These are phyloP conservation scores for Nixonia krombeini DNA, from an alignment of 1,140 invertebrate genomes.

Conservation along the genomic window DNA sequence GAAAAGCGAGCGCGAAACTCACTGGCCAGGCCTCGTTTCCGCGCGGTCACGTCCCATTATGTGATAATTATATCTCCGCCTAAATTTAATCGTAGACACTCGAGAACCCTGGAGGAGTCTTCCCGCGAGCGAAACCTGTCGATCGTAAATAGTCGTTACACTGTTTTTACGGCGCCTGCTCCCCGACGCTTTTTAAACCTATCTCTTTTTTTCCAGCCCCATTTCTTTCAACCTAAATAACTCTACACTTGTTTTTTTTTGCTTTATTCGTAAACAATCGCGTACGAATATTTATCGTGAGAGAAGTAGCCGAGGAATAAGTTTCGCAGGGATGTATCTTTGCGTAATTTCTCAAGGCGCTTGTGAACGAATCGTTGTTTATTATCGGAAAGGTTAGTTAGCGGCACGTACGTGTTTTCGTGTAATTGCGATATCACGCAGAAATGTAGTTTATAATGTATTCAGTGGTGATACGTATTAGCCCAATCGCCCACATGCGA, in stretches of 20 bases:
- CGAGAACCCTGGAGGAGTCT: constrained; percentile 13
- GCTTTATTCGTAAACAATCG: too few relatives aligned
- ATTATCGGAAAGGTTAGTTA: background rate
- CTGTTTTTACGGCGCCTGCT: too few relatives aligned
- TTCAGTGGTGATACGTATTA: constrained; percentile 40
- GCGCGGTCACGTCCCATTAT: constrained; percentile 44
- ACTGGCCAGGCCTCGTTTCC: constrained; percentile 26
- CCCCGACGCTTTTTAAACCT: too few relatives aligned
- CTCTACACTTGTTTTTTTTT: too few relatives aligned
- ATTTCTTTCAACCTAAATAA: too few relatives aligned
- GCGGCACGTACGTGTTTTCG: background rate
- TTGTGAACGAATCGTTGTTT: too few relatives aligned
- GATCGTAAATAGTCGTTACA: constrained; percentile 9
- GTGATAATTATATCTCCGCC: constrained; percentile 42
- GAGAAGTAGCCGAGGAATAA: too few relatives aligned
- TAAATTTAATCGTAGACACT: constrained; percentile 48
- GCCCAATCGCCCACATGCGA: constrained; percentile 44
- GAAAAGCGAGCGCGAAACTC: background rate
- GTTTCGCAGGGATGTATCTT: too few relatives aligned
- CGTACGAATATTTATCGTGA: too few relatives aligned
- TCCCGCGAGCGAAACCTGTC: constrained; percentile 2
- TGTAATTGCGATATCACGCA: background rate
- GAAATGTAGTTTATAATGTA: constrained; percentile 32
- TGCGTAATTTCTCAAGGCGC: too few relatives aligned
- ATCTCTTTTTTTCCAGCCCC: too few relatives aligned